Base-by-base conservation (phyloP, 1,140 invertebrate species). In the Aphaenogaster floridana region DNA sequence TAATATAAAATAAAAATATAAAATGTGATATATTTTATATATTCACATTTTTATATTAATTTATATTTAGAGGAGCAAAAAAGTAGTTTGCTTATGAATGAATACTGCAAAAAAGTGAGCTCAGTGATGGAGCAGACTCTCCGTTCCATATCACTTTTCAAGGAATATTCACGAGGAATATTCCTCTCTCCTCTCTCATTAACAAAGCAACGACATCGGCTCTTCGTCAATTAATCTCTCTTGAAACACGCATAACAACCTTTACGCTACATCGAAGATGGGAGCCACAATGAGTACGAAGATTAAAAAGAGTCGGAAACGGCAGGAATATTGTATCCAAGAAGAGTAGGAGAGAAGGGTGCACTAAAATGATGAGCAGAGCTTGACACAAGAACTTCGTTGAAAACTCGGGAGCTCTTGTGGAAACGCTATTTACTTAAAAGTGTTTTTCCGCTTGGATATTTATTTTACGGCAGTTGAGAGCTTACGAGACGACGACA, bases 401-500 rank as follows among this genome's bases (percentile, higher is more conserved):
- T 21, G 42, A 50, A 74, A 74, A 17, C 28, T 42, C 28, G 5
- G 4, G 28, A 39, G 28, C 50, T 50, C 9, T 84, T n/a, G 42
- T 63, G 17, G 50, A 74, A 83, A 72, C 11, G 17, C 52, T 72
- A 83, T 84, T 74, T 74, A 84, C 42, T 50, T 84, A 61, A 76
- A 61, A 61, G 34, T 76, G 13, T 63, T 76, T 50, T 50, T 63
- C 28, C 34, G 4, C 45, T 61, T 39, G 42, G 34, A 61, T 59
- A 74, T 76, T 84, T 76, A 63, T 84, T 84, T 74, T 61, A 61
- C n/a, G 21, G 39, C 54, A 34, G 13, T 59, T 39, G 11, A 59
- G 21, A 48, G 21, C 42, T 21, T n/a, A 2, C 13, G 3, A 50
- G 7, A 71, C 21, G 45, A 61, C 36, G 45, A 61, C 36, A 76